Base-by-base conservation (phyloP, 1,140 invertebrate genomes). In the Mizuhopecten yessoensis region DNA sequence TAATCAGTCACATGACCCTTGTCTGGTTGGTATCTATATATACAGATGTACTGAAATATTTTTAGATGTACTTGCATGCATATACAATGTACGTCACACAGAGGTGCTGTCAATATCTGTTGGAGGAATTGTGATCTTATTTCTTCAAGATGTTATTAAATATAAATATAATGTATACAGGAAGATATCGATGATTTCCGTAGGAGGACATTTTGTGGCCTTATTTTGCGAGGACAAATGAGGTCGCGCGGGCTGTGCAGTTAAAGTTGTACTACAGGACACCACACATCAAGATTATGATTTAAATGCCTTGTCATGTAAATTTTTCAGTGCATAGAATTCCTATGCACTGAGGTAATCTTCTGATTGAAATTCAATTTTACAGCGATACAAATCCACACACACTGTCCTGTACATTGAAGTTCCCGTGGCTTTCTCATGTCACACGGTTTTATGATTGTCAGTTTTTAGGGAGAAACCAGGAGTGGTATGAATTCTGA, bases 261-360 rank as follows among this genome's bases (percentile, higher is more conserved):
- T 57, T n/a, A n/a, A 17, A 75, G 57, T 75, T 75, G 57, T 75
- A 75, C 57, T 75, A 75, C n/a, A n/a, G 13, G 23, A 75, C 23
- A 29, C 57, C 57, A 75, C 57, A 75, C 36, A 39, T 39, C 36
- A 39, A 13, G 57, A 75, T 75, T 75, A 75, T n/a, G n/a, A 75
- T 75, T 75, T 75, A 75, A 75, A 75, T 75, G 57, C 29, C 57
- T 75, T 75, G 57, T 75, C 57, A 75, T 75, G 57, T 75, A 75
- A 75, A 75, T 75, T 75, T 75, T 75, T 75, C 23, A 75, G 23
- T n/a, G 20, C 7, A 57, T 57, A 75, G 57, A 75, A 75, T 75
- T 75, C 57, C 57, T 9, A 23, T 75, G 57, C 57, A 75, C 57
- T 75, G 57, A 75, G 57, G 57, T 75, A 75, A 75, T 75, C 57